Evolutionary conservation across 2,113 vertebrate species (phyloP).

Genomic region (Tichodroma muraria): DNA sequence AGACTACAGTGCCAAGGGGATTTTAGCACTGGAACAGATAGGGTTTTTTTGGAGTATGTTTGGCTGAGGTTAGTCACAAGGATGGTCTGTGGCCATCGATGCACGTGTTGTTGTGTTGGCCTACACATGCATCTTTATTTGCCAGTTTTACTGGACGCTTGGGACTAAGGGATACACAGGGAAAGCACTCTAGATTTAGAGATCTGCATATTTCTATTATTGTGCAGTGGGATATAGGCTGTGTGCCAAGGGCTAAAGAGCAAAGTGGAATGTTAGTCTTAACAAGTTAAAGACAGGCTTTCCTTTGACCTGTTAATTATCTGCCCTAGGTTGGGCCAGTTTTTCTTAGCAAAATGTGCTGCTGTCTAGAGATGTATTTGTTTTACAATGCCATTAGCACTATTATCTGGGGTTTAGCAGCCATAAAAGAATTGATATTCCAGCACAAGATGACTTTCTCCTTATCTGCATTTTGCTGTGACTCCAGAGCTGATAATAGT

Average conservation of each 20-base stretch:
- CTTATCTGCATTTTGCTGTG: not conserved
- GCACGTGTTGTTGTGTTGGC: not conserved
- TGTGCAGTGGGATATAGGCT: not conserved
- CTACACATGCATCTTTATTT: not conserved
- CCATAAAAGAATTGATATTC: not conserved
- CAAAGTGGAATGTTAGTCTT: not conserved
- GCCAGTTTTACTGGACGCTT: not conserved
- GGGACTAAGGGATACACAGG: not conserved
- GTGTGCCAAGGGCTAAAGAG: not conserved
- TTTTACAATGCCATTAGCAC: not conserved
- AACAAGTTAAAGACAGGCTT: not conserved
- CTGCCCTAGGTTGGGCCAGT: not conserved
- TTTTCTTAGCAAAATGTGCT: not conserved
- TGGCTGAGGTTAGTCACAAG: not conserved
- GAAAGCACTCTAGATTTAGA: not conserved
- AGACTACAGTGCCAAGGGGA: not conserved
- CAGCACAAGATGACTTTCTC: not conserved
- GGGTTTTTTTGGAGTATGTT: not conserved
- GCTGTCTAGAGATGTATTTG: not conserved
- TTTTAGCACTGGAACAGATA: not conserved
- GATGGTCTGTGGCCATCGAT: not conserved
- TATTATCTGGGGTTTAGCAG: not conserved
- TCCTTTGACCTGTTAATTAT: not conserved
- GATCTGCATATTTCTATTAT: not conserved
- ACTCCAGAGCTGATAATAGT: not conserved